A percentile compares a stretch with the other conserved stretches of the same genome.
phyloP scores from a whole-genome alignment of 1,140 invertebrate species.

The Camponotus pennsylvanicus region DNA sequence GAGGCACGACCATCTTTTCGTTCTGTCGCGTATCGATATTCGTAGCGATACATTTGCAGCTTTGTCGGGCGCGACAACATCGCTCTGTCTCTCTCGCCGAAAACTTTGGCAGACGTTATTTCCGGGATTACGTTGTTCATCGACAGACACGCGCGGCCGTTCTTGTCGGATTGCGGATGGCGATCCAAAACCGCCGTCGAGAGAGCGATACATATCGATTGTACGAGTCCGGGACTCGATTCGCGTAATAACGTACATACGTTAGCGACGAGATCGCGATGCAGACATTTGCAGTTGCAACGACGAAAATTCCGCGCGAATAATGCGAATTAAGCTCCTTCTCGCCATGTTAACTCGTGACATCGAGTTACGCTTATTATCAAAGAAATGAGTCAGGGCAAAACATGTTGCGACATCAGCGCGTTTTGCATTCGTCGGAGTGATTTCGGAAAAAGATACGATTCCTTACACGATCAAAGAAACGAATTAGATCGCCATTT shows the following conservation, averaged over 20 bases:
- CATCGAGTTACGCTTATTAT: too few relatives aligned
- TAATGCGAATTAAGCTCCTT: too few relatives aligned
- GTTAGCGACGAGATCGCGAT: not conserved
- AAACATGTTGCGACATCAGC: too few relatives aligned
- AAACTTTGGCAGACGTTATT: slow-evolving; percentile 41
- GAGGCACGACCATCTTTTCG: not conserved
- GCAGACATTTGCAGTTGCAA: too few relatives aligned
- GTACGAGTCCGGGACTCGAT: slow-evolving; percentile 5
- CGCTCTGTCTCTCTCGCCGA: not conserved
- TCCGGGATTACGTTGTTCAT: slow-evolving; percentile 46
- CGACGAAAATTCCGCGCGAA: too few relatives aligned
- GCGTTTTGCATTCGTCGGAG: too few relatives aligned
- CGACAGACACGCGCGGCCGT: slow-evolving; percentile 2
- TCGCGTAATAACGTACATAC: not conserved
- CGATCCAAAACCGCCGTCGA: slow-evolving; percentile 7
- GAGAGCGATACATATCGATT: slow-evolving; percentile 34
- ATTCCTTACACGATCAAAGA: too few relatives aligned
- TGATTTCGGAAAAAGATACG: too few relatives aligned
- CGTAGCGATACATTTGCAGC: not conserved
- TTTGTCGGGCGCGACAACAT: slow-evolving; percentile 19
- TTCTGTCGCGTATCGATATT: not conserved
- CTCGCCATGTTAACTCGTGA: too few relatives aligned
- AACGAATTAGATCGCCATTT: too few relatives aligned
- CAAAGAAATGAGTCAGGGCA: too few relatives aligned
- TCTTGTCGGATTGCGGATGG: slow-evolving; percentile 30